Evolutionary conservation across 37 sponge, comb jelly and placozoan genomes (phyloP).

Genomic region (Tethya wilhelma): DNA sequence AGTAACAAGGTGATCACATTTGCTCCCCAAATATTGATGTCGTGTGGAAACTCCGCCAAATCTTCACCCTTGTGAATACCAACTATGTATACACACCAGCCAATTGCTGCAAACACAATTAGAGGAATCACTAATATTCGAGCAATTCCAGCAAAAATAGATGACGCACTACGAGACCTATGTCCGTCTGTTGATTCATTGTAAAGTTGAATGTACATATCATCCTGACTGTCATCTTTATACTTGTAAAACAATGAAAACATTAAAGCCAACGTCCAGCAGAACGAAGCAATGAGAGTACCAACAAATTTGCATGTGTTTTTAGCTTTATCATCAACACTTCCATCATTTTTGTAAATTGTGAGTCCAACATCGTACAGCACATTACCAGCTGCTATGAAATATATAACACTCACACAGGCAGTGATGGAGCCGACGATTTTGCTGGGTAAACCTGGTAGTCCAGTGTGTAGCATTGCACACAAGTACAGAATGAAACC

Average conservation of each 20-base stretch:
- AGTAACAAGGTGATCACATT: too few species aligned
- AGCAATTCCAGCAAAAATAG: slow-evolving; percentile 8
- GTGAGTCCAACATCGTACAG: neutral
- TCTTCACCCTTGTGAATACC: neutral
- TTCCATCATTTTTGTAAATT: neutral
- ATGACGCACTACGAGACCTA: neutral
- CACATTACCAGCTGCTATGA: neutral
- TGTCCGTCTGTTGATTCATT: too few species aligned
- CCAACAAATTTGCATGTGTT: neutral
- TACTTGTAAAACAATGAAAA: neutral
- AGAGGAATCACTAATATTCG: neutral
- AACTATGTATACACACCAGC: slow-evolving; percentile 4
- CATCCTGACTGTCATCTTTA: neutral
- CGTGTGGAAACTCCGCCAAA: too few species aligned
- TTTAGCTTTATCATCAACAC: neutral
- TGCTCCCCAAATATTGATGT: too few species aligned
- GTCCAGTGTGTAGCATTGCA: neutral
- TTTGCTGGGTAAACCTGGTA: neutral
- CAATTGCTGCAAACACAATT: neutral
- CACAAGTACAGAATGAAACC: neutral
- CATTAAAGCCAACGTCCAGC: neutral
- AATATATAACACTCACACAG: neutral
- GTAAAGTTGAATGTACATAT: neutral
- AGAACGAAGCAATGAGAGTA: neutral
- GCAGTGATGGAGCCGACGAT: neutral